Base-by-base conservation (phyloP, 2,113 vertebrate species). In the Rhegmatorhina hoffmannsi region DNA sequence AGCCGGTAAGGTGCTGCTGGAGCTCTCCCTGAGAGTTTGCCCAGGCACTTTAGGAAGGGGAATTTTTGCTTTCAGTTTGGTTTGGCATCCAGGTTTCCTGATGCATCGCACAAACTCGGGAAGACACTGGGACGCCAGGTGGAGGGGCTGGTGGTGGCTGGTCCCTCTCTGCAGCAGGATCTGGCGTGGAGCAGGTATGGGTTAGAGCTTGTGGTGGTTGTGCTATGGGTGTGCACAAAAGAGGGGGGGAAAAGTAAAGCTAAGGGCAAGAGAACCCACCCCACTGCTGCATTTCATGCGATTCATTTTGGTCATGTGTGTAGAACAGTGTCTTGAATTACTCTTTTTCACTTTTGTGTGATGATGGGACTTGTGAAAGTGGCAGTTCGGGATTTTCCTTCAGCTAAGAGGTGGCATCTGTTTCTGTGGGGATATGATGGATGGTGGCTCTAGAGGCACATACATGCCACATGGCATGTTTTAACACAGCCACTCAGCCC, bases 1-100 rank as follows among this genome's bases (percentile, higher is more conserved):
- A 92, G 62, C 68, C 34, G 91, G 96, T 95, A 96, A 96, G 96
- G 94, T 93, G 77, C 34, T 74, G 84, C 79, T 73, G 26, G 14
- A 74, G 78, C 85, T 90, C 46, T 90, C 72, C 76, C 80, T 19
- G 63, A 28, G 55, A 92, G 76, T 86, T 77, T 90, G 60, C 68
- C 76, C 58, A 73, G 87, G 73, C 73, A 23, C 79, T 92, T 89
- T 10, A 84, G 84, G 87, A 75, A 88, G 10, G 90, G 76, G 62
- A n/a, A 53, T 87, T 68, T 79, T 49, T 77, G 52, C 67, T 86
- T 86, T 43, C 29, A 5, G n/a, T 26, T 69, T 13, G 55, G 4
- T 47, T 34, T 49, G n/a, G 34, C 69, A 6, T 6, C 70, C 74
- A 15, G n/a, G 43, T 49, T 64, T 53, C 55, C 44, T 5, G 28